Conservation (phyloP, 1,140 invertebrate species). For the Micrasema minimum region DNA sequence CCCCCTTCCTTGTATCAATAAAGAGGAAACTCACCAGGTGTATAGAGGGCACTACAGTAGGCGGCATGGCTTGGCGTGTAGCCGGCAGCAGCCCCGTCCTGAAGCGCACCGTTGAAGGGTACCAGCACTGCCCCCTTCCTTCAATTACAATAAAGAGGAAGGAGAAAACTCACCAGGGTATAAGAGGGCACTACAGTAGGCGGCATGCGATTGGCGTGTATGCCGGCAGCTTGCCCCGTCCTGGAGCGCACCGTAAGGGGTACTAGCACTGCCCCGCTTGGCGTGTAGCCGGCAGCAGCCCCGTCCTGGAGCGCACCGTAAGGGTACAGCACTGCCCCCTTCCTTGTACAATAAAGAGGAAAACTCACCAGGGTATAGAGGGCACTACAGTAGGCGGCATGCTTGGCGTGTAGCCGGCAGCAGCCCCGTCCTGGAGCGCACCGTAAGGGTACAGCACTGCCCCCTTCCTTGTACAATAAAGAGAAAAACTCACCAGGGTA, state of each 20-base stretch:
- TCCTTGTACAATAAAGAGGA: too few species aligned
- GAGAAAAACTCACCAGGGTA: neutral
- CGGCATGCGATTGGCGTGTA: neutral
- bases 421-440: constrained; percentile 63
- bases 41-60: neutral
- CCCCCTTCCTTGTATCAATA: too few species aligned
- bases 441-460: constrained; percentile 66
- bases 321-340: constrained; percentile 66
- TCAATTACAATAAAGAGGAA: too few species aligned
- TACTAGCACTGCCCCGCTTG: too few species aligned
- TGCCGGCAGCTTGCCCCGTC: neutral
- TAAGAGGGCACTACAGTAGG: neutral
- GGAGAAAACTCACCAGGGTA: neutral
- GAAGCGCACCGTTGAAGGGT: too few species aligned
- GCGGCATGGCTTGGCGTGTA: constrained; percentile 65
- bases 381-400: constrained; percentile 65
- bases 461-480: too few species aligned
- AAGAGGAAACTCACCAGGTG: neutral
- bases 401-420: constrained; percentile 72
- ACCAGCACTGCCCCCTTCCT: too few species aligned
- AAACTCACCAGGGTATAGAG: constrained; percentile 7
- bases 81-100: too few species aligned
- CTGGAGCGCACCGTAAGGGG: constrained; percentile 61
- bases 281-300: constrained; percentile 72
- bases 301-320: constrained; percentile 62